phyloP scores from a whole-genome alignment of 1,140 invertebrate species.

The Scaptomyza hsui region DNA sequence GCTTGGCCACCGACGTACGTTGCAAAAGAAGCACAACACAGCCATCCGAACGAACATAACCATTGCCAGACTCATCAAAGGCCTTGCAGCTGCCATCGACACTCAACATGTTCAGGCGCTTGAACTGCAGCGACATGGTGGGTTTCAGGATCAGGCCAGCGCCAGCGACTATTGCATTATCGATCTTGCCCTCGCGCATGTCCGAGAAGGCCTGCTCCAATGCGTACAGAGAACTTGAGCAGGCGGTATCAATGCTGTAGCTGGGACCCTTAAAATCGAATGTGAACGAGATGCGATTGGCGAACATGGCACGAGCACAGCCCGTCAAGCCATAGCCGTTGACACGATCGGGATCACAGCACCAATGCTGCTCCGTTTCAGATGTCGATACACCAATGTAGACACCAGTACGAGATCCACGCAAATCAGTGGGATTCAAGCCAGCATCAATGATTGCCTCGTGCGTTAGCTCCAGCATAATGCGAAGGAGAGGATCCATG shows the following conservation, averaged over 20 bases:
- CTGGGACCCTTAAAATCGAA: slow-evolving; percentile 97
- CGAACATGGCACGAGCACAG: slow-evolving; percentile 96
- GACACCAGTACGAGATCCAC: slow-evolving; percentile 94
- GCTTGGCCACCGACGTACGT: slow-evolving; percentile 88
- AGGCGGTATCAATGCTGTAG: slow-evolving; percentile 97
- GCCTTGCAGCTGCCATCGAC: slow-evolving; percentile 95
- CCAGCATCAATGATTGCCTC: slow-evolving; percentile 98
- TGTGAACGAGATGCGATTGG: slow-evolving; percentile 97
- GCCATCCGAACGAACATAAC: slow-evolving; percentile 97
- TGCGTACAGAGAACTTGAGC: slow-evolving; percentile 95
- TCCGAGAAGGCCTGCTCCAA: slow-evolving; percentile 93
- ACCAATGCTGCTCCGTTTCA: slow-evolving; percentile 94
- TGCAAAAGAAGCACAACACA: slow-evolving; percentile 93
- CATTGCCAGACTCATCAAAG: slow-evolving; percentile 95
- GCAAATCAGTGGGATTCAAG: slow-evolving; percentile 91
- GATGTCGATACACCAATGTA: slow-evolving; percentile 94
- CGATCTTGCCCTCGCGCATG: slow-evolving; percentile 94
- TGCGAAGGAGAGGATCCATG: slow-evolving; percentile 97
- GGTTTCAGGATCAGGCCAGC: slow-evolving; percentile 94
- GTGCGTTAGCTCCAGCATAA: slow-evolving; percentile 96
- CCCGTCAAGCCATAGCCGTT: slow-evolving; percentile 97
- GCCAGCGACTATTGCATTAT: slow-evolving; percentile 96
- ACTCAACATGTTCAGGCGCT: slow-evolving; percentile 95
- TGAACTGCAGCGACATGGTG: slow-evolving; percentile 95
- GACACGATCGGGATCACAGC: slow-evolving; percentile 89